phyloP scores from a whole-genome alignment of 2,888 invertebrate genomes.

The Rhamphomyia laevipes region DNA sequence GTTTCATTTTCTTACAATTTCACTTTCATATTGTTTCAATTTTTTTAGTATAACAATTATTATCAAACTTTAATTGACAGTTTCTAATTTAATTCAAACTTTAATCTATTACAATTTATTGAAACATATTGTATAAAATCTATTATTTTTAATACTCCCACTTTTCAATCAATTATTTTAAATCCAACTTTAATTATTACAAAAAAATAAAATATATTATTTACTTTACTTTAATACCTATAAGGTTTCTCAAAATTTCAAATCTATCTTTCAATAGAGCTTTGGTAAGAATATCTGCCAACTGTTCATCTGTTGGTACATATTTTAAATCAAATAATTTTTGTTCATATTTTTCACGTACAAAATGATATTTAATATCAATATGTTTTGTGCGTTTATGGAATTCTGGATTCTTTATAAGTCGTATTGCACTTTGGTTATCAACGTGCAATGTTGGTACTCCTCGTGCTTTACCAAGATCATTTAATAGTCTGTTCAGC shows the following conservation, averaged over 20 bases:
- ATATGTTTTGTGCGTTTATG: slow-evolving; percentile 12
- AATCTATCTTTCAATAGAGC: not conserved
- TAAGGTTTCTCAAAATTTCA: too few relatives aligned
- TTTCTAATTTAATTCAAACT: too few relatives aligned
- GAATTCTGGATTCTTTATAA: slow-evolving; percentile 11
- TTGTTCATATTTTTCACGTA: slow-evolving; percentile 2
- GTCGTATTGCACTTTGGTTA: slow-evolving; percentile 16
- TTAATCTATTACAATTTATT: too few relatives aligned
- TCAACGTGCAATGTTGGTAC: slow-evolving; percentile 13
- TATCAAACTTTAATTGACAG: too few relatives aligned
- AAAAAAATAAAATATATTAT: not conserved
- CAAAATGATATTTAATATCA: slow-evolving; percentile 9
- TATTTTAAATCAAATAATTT: slow-evolving; percentile 2
- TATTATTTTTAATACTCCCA: too few relatives aligned
- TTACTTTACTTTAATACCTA: not conserved
- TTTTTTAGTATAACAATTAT: too few relatives aligned
- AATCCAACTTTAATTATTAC: too few relatives aligned
- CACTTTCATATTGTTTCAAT: too few relatives aligned
- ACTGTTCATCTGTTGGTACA: not conserved
- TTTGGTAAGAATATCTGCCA: not conserved
- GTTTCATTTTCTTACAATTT: too few relatives aligned
- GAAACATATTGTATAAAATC: too few relatives aligned
- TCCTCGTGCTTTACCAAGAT: not conserved
- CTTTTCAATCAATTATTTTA: too few relatives aligned
- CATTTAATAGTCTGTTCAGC: slow-evolving; percentile 1